Evolutionary conservation across 2,797 vertebrate species (phyloP).

Genomic region (Australoheros facetus): DNA sequence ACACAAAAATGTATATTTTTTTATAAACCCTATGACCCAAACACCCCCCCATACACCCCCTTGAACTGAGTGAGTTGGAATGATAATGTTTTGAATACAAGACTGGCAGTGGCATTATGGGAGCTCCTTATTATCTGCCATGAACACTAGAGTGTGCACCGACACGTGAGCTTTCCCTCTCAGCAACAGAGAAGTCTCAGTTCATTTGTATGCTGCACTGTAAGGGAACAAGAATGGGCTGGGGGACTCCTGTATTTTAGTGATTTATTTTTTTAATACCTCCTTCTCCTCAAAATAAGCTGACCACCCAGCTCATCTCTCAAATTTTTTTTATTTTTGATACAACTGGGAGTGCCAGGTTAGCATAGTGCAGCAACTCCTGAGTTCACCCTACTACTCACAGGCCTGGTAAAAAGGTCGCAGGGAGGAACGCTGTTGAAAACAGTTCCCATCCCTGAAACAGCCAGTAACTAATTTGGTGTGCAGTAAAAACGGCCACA

Average conservation of each 20-base stretch:
- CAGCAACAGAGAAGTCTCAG: constrained; percentile 31
- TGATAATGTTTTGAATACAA: constrained; percentile 37
- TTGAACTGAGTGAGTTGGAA: constrained; percentile 11
- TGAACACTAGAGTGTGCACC: constrained; percentile 62
- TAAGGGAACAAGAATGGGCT: constrained; percentile 3
- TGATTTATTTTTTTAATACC: constrained; percentile 5
- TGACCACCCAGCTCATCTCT: constrained; percentile 19
- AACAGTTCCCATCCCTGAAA: constrained; percentile 37
- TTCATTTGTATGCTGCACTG: constrained; percentile 30
- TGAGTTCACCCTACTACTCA: constrained; percentile 36
- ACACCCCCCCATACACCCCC: not conserved
- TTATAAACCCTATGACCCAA: not conserved
- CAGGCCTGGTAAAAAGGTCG: constrained; percentile 28
- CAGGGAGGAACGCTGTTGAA: constrained; percentile 37
- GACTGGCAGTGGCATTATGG: constrained; percentile 46
- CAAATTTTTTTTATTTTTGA: constrained; percentile 60
- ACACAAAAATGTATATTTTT: not conserved
- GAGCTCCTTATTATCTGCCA: constrained; percentile 62
- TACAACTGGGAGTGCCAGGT: constrained; percentile 47
- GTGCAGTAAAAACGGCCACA: not conserved
- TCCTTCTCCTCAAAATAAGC: constrained; percentile 26
- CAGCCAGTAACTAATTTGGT: constrained; percentile 13
- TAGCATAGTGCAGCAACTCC: constrained; percentile 59
- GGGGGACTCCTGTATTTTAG: not conserved
- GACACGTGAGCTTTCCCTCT: constrained; percentile 60